These are phyloP conservation scores for Osmerus eperlanus DNA, from an alignment of 2,113 vertebrate genomes.

Conservation along the genomic window DNA sequence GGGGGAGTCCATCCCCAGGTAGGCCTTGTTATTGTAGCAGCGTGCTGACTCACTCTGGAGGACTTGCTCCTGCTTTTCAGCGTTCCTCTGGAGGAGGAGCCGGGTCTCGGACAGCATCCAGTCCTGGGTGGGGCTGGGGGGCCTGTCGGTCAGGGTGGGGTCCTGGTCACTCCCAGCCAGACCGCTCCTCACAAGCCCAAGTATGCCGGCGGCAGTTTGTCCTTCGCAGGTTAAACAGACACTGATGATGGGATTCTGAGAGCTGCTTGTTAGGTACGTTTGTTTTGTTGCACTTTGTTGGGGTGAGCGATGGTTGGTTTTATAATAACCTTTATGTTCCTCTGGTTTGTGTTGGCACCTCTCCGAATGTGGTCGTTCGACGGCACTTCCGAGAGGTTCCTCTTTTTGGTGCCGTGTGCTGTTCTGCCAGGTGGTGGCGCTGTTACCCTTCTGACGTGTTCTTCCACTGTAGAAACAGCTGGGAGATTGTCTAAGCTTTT, in stretches of 20 bases:
- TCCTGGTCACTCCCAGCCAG: conserved; percentile 21
- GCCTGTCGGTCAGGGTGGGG: neutral
- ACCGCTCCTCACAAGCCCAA: conserved; percentile 48
- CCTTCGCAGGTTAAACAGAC: conserved; percentile 51
- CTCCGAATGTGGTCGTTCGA: neutral
- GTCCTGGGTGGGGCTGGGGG: neutral
- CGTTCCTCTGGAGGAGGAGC: conserved; percentile 55
- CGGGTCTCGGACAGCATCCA: conserved; percentile 43
- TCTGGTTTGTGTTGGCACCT: neutral
- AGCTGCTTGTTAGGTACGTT: neutral
- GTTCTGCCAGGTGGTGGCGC: neutral
- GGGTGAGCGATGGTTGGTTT: no score
- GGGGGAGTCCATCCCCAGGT: no score
- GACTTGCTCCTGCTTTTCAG: conserved; percentile 24
- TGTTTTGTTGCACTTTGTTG: no score
- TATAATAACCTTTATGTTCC: no score
- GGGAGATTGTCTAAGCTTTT: neutral
- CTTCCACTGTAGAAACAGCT: neutral
- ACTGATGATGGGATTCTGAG: no score
- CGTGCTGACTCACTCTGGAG: conserved; percentile 34
- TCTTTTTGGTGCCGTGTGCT: neutral
- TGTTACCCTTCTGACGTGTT: neutral
- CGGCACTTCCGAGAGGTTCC: conserved; percentile 3
- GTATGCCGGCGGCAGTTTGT: conserved; percentile 69
- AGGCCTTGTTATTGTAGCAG: neutral